These are phyloP conservation scores for Ormyrus nitidulus DNA, from an alignment of 2,888 invertebrate genomes.

Conservation along the genomic window DNA sequence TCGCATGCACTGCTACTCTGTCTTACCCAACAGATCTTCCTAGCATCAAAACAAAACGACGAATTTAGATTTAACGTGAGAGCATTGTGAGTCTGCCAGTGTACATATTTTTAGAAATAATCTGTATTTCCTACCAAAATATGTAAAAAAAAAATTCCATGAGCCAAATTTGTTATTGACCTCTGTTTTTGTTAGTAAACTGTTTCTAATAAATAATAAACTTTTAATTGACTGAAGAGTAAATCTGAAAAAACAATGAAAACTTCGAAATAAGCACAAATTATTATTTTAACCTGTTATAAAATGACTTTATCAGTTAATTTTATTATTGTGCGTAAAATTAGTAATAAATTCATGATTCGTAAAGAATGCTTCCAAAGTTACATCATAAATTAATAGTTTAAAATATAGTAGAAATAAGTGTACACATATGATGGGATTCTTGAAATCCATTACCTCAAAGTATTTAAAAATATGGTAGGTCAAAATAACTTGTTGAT, in stretches of 20 bases:
- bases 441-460: too few species aligned
- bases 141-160: slow-evolving; percentile 10
- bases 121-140: background rate
- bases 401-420: too few species aligned
- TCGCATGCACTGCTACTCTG: too few species aligned
- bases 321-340: too few species aligned
- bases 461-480: too few species aligned
- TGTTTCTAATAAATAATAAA: background rate
- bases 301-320: too few species aligned
- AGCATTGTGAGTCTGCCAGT: background rate
- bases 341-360: too few species aligned
- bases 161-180: slow-evolving; percentile 49
- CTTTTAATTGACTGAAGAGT: too few species aligned
- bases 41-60: slow-evolving; percentile 34
- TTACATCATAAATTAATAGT: too few species aligned
- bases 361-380: too few species aligned
- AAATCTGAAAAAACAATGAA: background rate
- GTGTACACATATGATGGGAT: too few species aligned
- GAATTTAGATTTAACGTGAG: slow-evolving; percentile 43
- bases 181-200: slow-evolving; percentile 12
- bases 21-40: slow-evolving; percentile 7
- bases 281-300: background rate
- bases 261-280: background rate
- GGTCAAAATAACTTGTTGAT: too few species aligned
- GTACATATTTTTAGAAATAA: slow-evolving; percentile 33